phyloP scores from a whole-genome alignment of 2,797 vertebrate genomes.

The Pyrocephalus nanus region DNA sequence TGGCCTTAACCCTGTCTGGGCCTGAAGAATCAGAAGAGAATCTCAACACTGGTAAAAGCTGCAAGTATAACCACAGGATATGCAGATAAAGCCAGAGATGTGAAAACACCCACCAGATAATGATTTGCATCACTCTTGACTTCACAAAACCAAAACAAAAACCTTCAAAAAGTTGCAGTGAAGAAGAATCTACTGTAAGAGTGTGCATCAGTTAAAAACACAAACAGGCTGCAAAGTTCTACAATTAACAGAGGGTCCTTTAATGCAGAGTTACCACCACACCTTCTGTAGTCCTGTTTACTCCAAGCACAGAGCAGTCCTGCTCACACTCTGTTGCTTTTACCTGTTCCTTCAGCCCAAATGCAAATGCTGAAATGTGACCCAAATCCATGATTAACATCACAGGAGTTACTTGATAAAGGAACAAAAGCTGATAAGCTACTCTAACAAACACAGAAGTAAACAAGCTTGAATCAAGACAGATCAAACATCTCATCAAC shows the following conservation, averaged over 20 bases:
- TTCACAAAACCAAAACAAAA: not conserved
- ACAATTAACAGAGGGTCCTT: not conserved
- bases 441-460: slow-evolving; percentile 32
- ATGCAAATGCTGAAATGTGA: slow-evolving; percentile 32
- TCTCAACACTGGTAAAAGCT: not conserved
- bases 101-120: not conserved
- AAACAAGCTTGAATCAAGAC: slow-evolving; percentile 58
- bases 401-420: slow-evolving; percentile 39
- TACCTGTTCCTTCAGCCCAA: slow-evolving; percentile 31
- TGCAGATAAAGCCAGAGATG: not conserved
- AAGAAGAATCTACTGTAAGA: not conserved
- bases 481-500: slow-evolving; percentile 47
- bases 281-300: not conserved
- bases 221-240: not conserved
- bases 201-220: not conserved
- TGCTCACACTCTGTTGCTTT: not conserved
- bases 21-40: not conserved
- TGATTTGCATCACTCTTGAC: not conserved
- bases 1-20: not conserved
- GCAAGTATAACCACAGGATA: not conserved
- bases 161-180: not conserved
- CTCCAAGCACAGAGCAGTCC: not conserved
- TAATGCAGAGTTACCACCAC: not conserved
- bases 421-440: slow-evolving; percentile 55
- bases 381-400: slow-evolving; percentile 67